A percentile compares a stretch with the other conserved stretches of the same genome.
phyloP scores from a whole-genome alignment of 2,888 invertebrate species.

The Drosophila anomalipes region DNA sequence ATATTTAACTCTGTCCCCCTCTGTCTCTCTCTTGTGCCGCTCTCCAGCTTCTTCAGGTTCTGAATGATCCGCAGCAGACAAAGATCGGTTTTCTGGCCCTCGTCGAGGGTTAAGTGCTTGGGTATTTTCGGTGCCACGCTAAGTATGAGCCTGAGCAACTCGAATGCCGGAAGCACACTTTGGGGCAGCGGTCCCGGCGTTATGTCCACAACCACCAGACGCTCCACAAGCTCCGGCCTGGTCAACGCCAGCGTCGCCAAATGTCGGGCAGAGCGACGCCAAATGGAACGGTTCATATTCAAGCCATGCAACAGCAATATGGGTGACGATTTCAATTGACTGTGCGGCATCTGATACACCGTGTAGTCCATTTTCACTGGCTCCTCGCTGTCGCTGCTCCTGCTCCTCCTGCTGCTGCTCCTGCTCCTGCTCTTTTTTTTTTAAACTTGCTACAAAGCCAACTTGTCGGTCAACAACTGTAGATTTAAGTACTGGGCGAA shows the following conservation, averaged over 20 bases:
- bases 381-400: not conserved
- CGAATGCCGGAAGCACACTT: not conserved
- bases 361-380: constrained; percentile 33
- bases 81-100: constrained; percentile 16
- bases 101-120: not conserved
- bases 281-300: constrained; percentile 7
- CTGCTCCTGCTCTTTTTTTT: not conserved
- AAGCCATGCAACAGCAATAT: constrained; percentile 53
- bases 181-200: constrained; percentile 39
- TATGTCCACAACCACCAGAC: constrained; percentile 43
- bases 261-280: constrained; percentile 33
- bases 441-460: not conserved
- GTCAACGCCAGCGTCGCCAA: constrained; percentile 42
- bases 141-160: constrained; percentile 38
- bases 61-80: constrained; percentile 13
- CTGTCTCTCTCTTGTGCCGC: not conserved
- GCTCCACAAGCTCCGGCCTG: constrained; percentile 44
- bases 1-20: not conserved
- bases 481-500: not conserved
- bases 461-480: too few species aligned
- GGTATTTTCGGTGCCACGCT: constrained; percentile 25
- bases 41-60: constrained; percentile 26
- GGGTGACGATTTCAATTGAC: constrained; percentile 22
- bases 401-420: not conserved
- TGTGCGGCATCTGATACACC: constrained; percentile 32